Conservation (phyloP, 2,888 invertebrate species). For the Epinotia brunnichana region DNA sequence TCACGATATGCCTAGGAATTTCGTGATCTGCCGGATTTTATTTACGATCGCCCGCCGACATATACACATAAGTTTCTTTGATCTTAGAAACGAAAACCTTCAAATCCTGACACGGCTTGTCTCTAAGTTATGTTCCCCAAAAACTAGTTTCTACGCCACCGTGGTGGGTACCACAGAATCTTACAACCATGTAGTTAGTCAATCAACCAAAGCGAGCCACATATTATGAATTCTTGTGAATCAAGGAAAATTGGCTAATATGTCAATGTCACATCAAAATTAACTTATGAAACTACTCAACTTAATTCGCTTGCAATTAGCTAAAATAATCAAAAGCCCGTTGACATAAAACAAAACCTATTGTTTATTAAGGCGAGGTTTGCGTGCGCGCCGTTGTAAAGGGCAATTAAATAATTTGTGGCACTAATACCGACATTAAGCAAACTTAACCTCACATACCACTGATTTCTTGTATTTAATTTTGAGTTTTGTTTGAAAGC, state of each 20-base stretch:
- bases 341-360: constrained; percentile 44
- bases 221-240: neutral
- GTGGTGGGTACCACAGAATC: too few relatives aligned
- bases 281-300: neutral
- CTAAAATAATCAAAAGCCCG: constrained; percentile 40
- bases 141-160: too few relatives aligned
- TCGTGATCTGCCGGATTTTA: too few relatives aligned
- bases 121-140: too few relatives aligned
- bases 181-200: too few relatives aligned
- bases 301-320: constrained; percentile 33
- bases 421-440: constrained; percentile 57
- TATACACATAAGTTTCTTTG: too few relatives aligned
- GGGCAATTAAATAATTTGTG: constrained; percentile 78
- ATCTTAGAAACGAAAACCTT: too few relatives aligned
- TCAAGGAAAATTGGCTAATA: neutral
- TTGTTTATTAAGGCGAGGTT: constrained; percentile 43
- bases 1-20: too few relatives aligned
- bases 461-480: neutral
- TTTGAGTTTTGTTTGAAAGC: neutral
- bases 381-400: constrained; percentile 54
- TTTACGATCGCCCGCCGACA: too few relatives aligned
- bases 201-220: neutral
- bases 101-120: too few relatives aligned
- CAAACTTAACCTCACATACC: neutral
- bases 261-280: neutral